Percentiles rank a stretch among this genome's conserved stretches.
Conservation (phyloP, 2,113 vertebrate species). For the Catagonus wagneri region DNA sequence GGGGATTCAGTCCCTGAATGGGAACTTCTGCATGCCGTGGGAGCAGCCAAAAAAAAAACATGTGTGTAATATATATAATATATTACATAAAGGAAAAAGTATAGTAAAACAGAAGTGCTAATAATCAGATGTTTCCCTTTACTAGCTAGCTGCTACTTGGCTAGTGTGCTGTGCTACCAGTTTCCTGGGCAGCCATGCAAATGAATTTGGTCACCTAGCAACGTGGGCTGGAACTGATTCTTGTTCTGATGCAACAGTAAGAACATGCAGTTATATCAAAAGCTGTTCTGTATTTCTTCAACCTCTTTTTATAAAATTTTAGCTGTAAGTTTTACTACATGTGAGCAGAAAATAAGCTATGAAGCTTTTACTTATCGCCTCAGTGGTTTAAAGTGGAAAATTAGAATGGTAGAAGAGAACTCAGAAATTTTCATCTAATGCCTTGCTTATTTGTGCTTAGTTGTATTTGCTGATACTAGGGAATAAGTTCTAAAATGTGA, state of each 20-base stretch:
- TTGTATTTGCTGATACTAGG: neutral
- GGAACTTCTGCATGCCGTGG: too few species aligned
- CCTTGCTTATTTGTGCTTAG: neutral
- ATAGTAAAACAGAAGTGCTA: conserved; percentile 5
- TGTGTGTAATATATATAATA: too few species aligned
- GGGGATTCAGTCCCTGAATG: too few species aligned
- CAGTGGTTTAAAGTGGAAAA: neutral
- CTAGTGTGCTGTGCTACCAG: neutral
- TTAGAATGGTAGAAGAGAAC: neutral
- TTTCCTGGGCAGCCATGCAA: conserved; percentile 62
- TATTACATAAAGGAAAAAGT: conserved; percentile 50
- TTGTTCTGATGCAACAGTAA: conserved; percentile 57
- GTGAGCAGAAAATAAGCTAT: conserved; percentile 17
- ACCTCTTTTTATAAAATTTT: neutral
- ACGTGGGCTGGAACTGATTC: conserved; percentile 32
- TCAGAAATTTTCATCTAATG: neutral
- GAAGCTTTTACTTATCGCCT: neutral
- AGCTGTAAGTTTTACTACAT: conserved; percentile 40
- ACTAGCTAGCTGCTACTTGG: conserved; percentile 43
- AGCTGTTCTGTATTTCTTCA: neutral
- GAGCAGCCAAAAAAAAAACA: too few species aligned
- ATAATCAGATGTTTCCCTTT: conserved; percentile 42
- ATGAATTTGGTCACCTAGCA: conserved; percentile 71
- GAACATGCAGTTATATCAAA: conserved; percentile 42
- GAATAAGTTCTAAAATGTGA: neutral